Evolutionary conservation across 2,797 vertebrate species (phyloP).

Genomic region (Sebastiscus tertius): DNA sequence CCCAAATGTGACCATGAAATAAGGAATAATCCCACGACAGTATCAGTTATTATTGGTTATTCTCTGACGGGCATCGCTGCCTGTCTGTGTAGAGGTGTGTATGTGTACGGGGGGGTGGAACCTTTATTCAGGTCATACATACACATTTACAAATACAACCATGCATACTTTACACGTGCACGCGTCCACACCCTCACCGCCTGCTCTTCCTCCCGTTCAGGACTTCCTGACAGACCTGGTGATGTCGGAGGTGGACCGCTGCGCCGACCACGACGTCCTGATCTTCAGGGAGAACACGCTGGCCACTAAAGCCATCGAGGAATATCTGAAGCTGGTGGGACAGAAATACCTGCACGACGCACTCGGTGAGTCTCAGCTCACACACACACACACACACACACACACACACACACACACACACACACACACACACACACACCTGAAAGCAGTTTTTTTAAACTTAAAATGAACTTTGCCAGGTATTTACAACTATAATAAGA

Average conservation of each 20-base stretch:
- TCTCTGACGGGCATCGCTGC: too few species aligned
- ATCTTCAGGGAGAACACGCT: slow-evolving; percentile 99
- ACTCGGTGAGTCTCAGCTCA: slow-evolving; percentile 84
- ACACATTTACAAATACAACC: too few species aligned
- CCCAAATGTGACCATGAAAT: too few species aligned
- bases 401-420: too few species aligned
- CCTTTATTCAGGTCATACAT: too few species aligned
- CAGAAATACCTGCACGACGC: slow-evolving; percentile 97
- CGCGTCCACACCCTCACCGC: neutral
- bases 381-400: neutral
- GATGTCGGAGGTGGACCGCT: slow-evolving; percentile 97
- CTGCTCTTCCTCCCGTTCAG: slow-evolving; percentile 66
- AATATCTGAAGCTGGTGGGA: slow-evolving; percentile 96
- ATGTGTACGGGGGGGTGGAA: too few species aligned
- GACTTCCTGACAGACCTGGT: slow-evolving; percentile 97
- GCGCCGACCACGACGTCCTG: slow-evolving; percentile 93
- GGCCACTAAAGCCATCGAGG: slow-evolving; percentile 96
- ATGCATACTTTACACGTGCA: too few species aligned
- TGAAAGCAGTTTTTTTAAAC: neutral
- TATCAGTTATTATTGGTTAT: too few species aligned
- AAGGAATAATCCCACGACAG: too few species aligned
- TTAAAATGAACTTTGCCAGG: too few species aligned
- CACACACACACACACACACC: neutral
- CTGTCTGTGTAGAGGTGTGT: too few species aligned
- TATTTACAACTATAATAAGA: neutral